Conservation (phyloP, 2,113 vertebrate genomes). For the Aramus guarauna region DNA sequence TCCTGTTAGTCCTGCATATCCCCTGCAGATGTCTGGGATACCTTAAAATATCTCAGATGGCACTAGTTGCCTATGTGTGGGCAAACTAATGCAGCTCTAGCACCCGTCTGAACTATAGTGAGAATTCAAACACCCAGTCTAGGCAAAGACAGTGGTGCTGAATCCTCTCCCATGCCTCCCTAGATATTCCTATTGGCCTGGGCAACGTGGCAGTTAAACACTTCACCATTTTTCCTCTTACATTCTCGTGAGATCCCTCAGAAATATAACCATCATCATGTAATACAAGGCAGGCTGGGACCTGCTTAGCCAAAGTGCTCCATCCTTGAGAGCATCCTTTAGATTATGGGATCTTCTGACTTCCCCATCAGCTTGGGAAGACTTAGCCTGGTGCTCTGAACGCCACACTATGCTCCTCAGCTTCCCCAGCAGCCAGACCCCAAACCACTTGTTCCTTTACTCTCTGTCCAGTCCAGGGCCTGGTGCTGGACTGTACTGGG, state of each 20-base stretch:
- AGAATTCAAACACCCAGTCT: neutral
- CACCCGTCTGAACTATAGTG: neutral
- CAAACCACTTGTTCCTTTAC: fast-evolving
- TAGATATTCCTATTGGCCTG: neutral
- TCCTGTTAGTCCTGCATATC: neutral
- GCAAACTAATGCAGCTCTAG: neutral
- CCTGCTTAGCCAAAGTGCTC: neutral
- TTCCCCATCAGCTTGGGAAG: neutral
- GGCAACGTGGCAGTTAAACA: neutral
- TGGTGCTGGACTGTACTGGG: neutral
- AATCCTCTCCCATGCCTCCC: neutral
- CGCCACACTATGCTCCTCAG: neutral
- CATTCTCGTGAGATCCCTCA: neutral
- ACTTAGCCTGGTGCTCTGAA: neutral
- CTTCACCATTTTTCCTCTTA: neutral
- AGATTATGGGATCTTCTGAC: neutral
- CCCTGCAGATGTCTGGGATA: neutral
- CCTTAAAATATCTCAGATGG: neutral
- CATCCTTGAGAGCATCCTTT: neutral
- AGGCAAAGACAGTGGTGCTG: neutral
- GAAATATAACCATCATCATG: neutral
- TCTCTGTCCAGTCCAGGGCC: neutral
- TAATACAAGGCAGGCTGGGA: neutral
- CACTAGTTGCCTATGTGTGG: too few relatives aligned
- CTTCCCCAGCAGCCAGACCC: neutral